Evolutionary conservation across 2,888 invertebrate species (phyloP), one percentile per base, ranked within the genome.

Genomic region (Pomacea canaliculata): DNA sequence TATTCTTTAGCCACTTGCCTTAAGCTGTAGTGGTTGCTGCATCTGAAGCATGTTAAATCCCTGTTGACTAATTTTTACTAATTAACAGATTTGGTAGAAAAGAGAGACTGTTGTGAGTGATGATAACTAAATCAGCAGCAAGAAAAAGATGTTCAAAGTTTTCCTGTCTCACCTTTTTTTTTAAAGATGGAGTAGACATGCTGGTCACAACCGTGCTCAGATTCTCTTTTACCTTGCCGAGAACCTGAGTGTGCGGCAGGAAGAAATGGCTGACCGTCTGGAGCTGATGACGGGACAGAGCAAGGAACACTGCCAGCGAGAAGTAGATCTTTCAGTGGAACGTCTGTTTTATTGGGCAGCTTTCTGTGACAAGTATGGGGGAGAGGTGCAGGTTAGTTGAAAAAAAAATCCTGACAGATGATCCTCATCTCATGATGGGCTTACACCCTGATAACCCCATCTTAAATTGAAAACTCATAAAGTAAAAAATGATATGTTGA

Each of bases 171-270:
- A 68, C 65, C 27, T 66, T 70, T 75, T 23, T 19, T 8, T 74
- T 65, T 76, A 71, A 83, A 91, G 91, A 8, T 91, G 91, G 91
- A 87, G 89, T 59, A 89, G 90, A 81, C 81, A 90, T 68, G 87
- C 90, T 27, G 91, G 90, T 9, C 90, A 90, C 83, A 91, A 91
- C 81, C 85, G 90, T 9, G 90, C 91, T 0, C 91, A 92, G 87
- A 91, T 92, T 71, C 85, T 92, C 46, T 91, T 89, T 82, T 91
- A 91, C 82, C 84, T 91, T 83, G 91, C 91, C 7, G 91, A 92
- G 82, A 91, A 91, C 78, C 83, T 92, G 67, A 90, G 90, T 77
- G 78, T 87, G 60, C 81, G 91, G 9, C 80, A 86, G 7, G 83
- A 89, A 3, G 90, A 91, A 78, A 87, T 91, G 69, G 85, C 87